Conservation (phyloP, 2,888 invertebrate species). For the Drosophila algonquin region DNA sequence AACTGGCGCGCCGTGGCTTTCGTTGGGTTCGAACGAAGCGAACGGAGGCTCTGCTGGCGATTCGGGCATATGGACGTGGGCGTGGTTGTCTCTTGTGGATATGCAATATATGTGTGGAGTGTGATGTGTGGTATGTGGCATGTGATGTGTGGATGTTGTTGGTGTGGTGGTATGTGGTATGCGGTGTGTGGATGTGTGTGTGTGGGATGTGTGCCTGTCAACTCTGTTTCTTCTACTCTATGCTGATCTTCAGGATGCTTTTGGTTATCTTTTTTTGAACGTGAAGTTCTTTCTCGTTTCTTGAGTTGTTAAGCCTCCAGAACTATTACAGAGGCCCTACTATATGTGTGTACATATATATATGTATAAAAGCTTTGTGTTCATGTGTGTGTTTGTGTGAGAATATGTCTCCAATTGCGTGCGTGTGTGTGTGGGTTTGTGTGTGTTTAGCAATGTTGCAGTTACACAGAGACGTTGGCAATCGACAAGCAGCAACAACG, state of each 20-base stretch:
- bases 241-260: slow-evolving; percentile 51
- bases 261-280: slow-evolving; percentile 1
- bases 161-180: slow-evolving; percentile 24
- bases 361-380: slow-evolving; percentile 5
- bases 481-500: slow-evolving; percentile 81
- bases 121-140: slow-evolving; percentile 15
- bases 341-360: background rate
- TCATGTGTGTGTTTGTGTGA: slow-evolving; percentile 30
- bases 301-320: slow-evolving; percentile 9
- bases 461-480: slow-evolving; percentile 71
- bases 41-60: slow-evolving; percentile 68
- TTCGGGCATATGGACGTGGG: slow-evolving; percentile 72
- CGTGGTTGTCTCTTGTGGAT: slow-evolving; percentile 45
- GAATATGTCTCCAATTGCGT: slow-evolving; percentile 26
- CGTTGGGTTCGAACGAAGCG: slow-evolving; percentile 76
- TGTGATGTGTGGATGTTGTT: slow-evolving; percentile 23
- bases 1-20: slow-evolving; percentile 76
- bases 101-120: slow-evolving; percentile 26
- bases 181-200: slow-evolving; percentile 37
- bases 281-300: slow-evolving; percentile 19
- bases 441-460: slow-evolving; percentile 43
- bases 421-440: slow-evolving; percentile 27
- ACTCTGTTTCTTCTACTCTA: slow-evolving; percentile 50
- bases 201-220: slow-evolving; percentile 44
- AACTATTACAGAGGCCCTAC: background rate